These are phyloP conservation scores for Diploptera punctata DNA, from an alignment of 2,888 invertebrate genomes.

Conservation along the genomic window DNA sequence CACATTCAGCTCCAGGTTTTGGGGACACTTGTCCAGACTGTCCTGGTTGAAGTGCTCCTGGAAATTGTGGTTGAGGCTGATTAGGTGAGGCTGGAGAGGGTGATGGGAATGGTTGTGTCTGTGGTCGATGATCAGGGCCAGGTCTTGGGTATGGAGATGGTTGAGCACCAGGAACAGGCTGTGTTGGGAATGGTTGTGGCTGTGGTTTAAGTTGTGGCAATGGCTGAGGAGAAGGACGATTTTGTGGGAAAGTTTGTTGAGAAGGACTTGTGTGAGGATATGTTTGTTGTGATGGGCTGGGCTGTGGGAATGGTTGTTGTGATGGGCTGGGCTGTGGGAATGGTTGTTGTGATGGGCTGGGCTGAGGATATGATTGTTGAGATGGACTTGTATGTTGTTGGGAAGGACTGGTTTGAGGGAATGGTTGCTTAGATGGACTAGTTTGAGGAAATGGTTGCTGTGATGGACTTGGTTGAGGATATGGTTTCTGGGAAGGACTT, in stretches of 20 bases:
- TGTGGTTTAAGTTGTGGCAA: too few species aligned
- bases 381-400: slow-evolving; percentile 23
- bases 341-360: not conserved
- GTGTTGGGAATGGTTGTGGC: not conserved
- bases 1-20: slow-evolving; percentile 49
- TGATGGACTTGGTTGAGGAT: not conserved
- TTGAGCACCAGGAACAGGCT: not conserved
- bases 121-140: not conserved
- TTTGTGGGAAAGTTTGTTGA: slow-evolving; percentile 4
- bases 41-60: not conserved
- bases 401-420: not conserved
- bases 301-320: not conserved
- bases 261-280: slow-evolving; percentile 21
- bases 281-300: not conserved
- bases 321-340: not conserved
- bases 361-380: not conserved
- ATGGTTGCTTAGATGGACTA: not conserved
- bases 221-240: slow-evolving; percentile 19
- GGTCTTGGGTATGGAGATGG: not conserved
- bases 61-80: slow-evolving; percentile 46
- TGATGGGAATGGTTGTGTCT: slow-evolving; percentile 19
- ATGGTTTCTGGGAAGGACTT: not conserved
- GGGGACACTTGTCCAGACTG: not conserved
- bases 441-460: not conserved
- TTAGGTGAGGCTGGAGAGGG: not conserved